Evolutionary conservation across 2,113 vertebrate genomes (phyloP), one percentile per base, ranked within the genome.

Genomic region (Nesoenas mayeri): DNA sequence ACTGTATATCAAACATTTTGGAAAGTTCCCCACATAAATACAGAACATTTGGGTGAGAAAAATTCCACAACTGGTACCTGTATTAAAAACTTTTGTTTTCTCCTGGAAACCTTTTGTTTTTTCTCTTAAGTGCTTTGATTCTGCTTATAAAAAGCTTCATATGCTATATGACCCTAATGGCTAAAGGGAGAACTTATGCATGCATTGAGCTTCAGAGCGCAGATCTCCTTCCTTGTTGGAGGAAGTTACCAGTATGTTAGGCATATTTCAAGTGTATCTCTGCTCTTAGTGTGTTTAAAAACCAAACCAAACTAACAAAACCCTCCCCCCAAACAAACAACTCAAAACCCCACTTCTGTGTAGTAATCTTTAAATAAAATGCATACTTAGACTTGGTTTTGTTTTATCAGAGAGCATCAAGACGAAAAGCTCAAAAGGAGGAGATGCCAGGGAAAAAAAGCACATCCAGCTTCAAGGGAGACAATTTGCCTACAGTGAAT

Each of bases 301-400:
- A 69, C 29, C 42, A 18, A 69, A 15, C 1, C 1, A 36, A 4
- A 1, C 2, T 14, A 42, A 12, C 3, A 36, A 64, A 44, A 44
- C 42, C 42, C 42, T 44, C 42, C 16, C 42, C 42, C 4, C 3
- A 15, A 28, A 47, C 12, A 24, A 25, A 36, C 5, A 29, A 10
- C 6, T 7, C 17, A 18, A 56, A 14, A 0, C 9, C 1, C 11
- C 61, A 3, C 12, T 56, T 66, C 11, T 29, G 1, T 60, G 42
- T 44, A 64, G 34, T 50, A 60, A 20, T 6, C 4, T 28, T 80
- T 67, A 64, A 85, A 72, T 44, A 71, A 80, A 83, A 36, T 18
- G 10, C 1, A 7, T 15, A 4, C 25, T 64, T 60, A 62, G 17
- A 12, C 7, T 38, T 77, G 13, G 3, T 20, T 89, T 80, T 85